Base-by-base conservation (phyloP, 2,888 invertebrate species). In the Ceratothoa steindachneri region DNA sequence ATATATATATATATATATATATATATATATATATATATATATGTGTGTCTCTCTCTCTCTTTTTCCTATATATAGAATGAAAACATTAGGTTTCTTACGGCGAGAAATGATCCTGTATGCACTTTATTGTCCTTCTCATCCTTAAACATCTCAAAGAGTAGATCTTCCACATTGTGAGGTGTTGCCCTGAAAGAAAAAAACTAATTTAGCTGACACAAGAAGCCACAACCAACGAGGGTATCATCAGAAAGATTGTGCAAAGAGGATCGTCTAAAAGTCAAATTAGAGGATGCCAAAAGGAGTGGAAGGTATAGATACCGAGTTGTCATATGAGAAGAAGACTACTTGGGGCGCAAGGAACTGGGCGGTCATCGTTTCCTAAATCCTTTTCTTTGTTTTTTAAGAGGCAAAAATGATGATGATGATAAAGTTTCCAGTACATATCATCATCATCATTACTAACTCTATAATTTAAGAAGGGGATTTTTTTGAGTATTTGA, bases 101-200 rank as follows among this genome's bases (percentile, higher is more conserved):
- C 79, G n/a, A 79, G 53, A 65, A 79, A 79, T 29, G 67, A 69
- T 1, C 79, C 79, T 65, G 76, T 74, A 71, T 79, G 79, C 15
- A 79, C 72, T 22, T 69, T 79, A 4, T 76, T 69, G 24, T 76
- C 76, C 5, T 19, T 52, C 22, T 72, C 72, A 52, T 79, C 79
- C 60, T 74, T 76, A 74, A 79, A 79, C 74, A 79, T 72, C 28
- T 79, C 76, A 67, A 79, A 79, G 15, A 79, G 72, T n/a, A 71
- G 69, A 60, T 79, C 79, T 51, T 79, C 79, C 67, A 79, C 75
- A 70, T 79, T 79, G 51, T 73, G 66, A 41, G 74, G 72, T 30
- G 77, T 53, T 15, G 67, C 71, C n/a, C 77, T 74, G 71, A 2
- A 67, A 51, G 24, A 55, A 4, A 64, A 30, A 31, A 28, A 30